Conservation (phyloP, 2,888 invertebrate species). For the Caenorhabditis sp. region DNA sequence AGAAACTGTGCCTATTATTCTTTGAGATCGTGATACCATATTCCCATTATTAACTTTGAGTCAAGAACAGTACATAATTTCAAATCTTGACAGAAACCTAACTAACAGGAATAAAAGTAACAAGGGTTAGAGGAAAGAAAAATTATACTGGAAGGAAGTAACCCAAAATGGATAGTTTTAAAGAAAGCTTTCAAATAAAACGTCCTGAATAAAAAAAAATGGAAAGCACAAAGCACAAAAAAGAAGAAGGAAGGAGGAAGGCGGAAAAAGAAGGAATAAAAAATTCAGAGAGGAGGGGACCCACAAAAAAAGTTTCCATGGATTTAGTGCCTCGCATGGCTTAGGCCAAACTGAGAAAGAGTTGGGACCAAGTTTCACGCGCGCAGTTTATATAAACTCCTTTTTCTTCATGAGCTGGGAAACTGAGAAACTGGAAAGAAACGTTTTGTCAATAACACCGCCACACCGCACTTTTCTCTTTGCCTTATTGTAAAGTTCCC, state of each 20-base stretch:
- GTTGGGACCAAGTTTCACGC: neutral
- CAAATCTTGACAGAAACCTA: too few species aligned
- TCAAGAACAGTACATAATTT: too few species aligned
- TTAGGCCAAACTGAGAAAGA: too few species aligned
- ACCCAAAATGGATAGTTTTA: too few species aligned
- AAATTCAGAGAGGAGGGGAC: conserved; percentile 18
- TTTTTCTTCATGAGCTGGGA: conserved; percentile 15
- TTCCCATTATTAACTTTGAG: too few species aligned
- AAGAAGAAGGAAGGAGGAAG: conserved; percentile 6
- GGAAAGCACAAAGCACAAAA: conserved; percentile 22
- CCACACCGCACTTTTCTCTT: conserved; percentile 2
- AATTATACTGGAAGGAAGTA: too few species aligned
- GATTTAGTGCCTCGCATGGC: conserved; percentile 23
- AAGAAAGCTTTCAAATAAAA: too few species aligned
- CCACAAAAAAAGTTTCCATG: conserved; percentile 43
- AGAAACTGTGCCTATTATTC: too few species aligned
- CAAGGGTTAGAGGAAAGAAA: too few species aligned
- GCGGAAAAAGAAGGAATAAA: conserved; percentile 8
- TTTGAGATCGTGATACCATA: too few species aligned
- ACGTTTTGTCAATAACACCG: conserved; percentile 8
- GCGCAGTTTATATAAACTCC: neutral
- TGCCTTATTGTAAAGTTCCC: conserved; percentile 3
- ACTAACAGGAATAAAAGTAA: too few species aligned
- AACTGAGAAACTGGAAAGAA: neutral
- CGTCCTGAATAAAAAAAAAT: neutral